Evolutionary conservation across 1,140 invertebrate genomes (phyloP).

Genomic region (Coptotermes formosanus): DNA sequence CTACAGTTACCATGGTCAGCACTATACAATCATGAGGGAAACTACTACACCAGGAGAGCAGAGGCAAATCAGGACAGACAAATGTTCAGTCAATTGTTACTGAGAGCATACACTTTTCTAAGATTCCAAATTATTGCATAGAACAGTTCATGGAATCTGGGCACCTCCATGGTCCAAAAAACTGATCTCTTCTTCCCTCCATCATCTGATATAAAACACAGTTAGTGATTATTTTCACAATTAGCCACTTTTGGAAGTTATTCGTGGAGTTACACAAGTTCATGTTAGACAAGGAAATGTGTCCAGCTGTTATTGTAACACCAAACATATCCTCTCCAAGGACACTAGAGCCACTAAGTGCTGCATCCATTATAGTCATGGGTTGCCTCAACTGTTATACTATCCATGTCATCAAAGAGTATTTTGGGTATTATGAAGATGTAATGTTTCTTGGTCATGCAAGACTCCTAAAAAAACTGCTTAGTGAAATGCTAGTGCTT

Average conservation of each 20-base stretch:
- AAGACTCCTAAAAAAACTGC: not conserved
- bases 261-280: not conserved
- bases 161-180: not conserved
- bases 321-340: too few relatives aligned
- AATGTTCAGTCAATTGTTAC: slow-evolving; percentile 26
- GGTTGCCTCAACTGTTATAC: not conserved
- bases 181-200: slow-evolving; percentile 5
- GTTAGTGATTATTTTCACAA: not conserved
- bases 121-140: slow-evolving; percentile 27
- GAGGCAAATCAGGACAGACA: slow-evolving; percentile 20
- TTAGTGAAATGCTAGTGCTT: not conserved
- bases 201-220: not conserved
- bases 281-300: slow-evolving; percentile 5
- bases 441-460: not conserved
- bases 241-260: not conserved
- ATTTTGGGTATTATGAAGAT: not conserved
- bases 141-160: slow-evolving; percentile 21
- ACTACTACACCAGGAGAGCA: slow-evolving; percentile 22
- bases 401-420: too few relatives aligned
- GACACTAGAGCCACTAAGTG: not conserved
- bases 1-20: slow-evolving; percentile 32
- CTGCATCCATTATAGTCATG: not conserved
- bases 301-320: not conserved
- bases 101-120: slow-evolving; percentile 27
- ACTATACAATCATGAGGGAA: slow-evolving; percentile 25